phyloP scores from a whole-genome alignment of 1,140 invertebrate genomes.

The Nilaparvata lugens region DNA sequence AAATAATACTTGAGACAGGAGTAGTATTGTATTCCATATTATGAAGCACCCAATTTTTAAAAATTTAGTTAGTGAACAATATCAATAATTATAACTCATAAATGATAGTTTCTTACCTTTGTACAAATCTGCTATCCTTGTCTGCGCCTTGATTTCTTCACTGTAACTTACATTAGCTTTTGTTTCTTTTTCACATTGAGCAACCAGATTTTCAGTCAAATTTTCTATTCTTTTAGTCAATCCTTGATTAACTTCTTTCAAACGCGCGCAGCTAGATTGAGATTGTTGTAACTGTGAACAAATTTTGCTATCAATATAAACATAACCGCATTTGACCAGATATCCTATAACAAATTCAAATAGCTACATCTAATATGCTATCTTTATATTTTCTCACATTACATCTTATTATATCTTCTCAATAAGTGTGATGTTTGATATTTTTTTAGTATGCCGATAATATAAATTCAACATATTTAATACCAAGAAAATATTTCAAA shows the following conservation, averaged over 20 bases:
- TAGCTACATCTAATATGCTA: no score
- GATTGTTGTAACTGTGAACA: slow-evolving; percentile 36
- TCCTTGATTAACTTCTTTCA: slow-evolving; percentile 55
- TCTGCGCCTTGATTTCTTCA: slow-evolving; percentile 75
- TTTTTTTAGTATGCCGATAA: no score
- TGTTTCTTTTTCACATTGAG: slow-evolving; percentile 61
- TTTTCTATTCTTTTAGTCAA: slow-evolving; percentile 60
- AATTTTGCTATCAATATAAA: background rate
- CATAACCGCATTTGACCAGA: no score
- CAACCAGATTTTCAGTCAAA: slow-evolving; percentile 60
- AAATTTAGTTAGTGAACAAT: background rate
- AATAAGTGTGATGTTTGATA: no score
- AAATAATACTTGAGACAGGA: no score
- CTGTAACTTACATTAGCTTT: slow-evolving; percentile 72
- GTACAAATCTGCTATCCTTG: slow-evolving; percentile 74
- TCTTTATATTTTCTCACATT: no score
- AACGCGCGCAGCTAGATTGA: slow-evolving; percentile 49
- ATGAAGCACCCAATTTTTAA: no score
- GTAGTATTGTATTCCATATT: no score
- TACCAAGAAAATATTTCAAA: no score
- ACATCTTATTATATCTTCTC: no score
- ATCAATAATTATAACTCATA: background rate
- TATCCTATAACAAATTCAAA: no score
- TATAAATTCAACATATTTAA: no score
- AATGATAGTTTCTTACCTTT: slow-evolving; percentile 43